These are phyloP conservation scores for Drosophila parthenogenetica DNA, from an alignment of 2,888 invertebrate species.

Conservation along the genomic window DNA sequence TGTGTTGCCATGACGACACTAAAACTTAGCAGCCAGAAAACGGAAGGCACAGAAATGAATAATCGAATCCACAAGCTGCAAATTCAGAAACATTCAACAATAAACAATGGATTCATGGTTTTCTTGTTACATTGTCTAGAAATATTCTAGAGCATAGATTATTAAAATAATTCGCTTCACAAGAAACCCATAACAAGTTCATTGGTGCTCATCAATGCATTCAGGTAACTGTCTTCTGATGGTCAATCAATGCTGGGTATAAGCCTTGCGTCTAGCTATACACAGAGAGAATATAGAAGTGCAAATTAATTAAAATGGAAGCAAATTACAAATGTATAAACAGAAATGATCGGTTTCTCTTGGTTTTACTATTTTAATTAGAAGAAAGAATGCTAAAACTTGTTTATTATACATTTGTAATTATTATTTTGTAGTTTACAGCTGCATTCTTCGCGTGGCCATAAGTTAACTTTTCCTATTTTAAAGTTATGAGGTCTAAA, in stretches of 20 bases:
- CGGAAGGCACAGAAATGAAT: conserved; percentile 46
- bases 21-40: neutral
- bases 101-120: conserved; percentile 1
- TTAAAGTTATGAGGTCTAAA: conserved; percentile 23
- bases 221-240: neutral
- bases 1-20: conserved; percentile 31
- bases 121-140: conserved; percentile 14
- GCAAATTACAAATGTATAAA: no score
- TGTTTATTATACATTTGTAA: no score
- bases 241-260: conserved; percentile 4
- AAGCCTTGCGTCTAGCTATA: neutral
- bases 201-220: conserved; percentile 10
- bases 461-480: no score
- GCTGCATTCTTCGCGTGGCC: no score
- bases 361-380: no score
- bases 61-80: conserved; percentile 49
- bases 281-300: neutral
- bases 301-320: neutral
- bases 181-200: conserved; percentile 10
- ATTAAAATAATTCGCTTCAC: conserved; percentile 77
- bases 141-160: conserved; percentile 35
- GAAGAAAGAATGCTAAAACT: no score
- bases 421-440: no score
- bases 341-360: no score
- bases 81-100: conserved; percentile 7